These are phyloP conservation scores for Epinephelus lanceolatus DNA, from an alignment of 2,113 vertebrate species.

Conservation along the genomic window DNA sequence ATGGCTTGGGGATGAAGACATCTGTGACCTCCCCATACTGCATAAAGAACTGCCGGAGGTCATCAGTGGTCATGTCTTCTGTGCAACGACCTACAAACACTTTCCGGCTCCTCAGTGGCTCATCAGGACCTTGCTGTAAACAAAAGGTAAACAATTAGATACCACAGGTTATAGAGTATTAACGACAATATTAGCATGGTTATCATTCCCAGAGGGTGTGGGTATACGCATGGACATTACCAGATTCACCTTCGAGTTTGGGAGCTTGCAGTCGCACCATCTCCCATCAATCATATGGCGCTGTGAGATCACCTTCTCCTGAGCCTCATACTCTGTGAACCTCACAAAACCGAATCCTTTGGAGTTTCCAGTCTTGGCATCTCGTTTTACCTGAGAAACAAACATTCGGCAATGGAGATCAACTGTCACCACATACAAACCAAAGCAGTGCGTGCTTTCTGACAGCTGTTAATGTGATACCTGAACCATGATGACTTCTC, in stretches of 20 bases:
- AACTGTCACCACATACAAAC: neutral
- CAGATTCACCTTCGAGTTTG: constrained; percentile 95
- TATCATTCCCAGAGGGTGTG: constrained; percentile 3
- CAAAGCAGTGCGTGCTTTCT: neutral
- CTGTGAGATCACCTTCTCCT: constrained; percentile 97
- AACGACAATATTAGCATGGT: neutral
- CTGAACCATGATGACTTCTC: constrained; percentile 99
- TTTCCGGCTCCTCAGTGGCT: constrained; percentile 95
- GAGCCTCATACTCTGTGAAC: constrained; percentile 97
- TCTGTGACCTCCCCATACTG: constrained; percentile 99
- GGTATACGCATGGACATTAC: constrained; percentile 60
- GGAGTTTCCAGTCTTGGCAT: constrained; percentile 96
- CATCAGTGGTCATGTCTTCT: constrained; percentile 96
- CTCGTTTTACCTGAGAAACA: constrained; percentile 92
- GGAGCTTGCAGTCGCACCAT: constrained; percentile 99
- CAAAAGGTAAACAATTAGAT: neutral
- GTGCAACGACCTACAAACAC: constrained; percentile 99
- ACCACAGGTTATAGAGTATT: neutral
- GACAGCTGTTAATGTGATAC: constrained; percentile 73
- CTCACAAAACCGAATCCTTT: constrained; percentile 99
- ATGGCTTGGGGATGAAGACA: constrained; percentile 98
- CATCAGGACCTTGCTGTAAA: constrained; percentile 93
- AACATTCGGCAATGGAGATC: neutral
- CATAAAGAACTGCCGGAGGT: constrained; percentile 95
- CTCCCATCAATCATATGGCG: constrained; percentile 99